Base-by-base conservation (phyloP, 2,113 vertebrate genomes). In the Oophaga pumilio region DNA sequence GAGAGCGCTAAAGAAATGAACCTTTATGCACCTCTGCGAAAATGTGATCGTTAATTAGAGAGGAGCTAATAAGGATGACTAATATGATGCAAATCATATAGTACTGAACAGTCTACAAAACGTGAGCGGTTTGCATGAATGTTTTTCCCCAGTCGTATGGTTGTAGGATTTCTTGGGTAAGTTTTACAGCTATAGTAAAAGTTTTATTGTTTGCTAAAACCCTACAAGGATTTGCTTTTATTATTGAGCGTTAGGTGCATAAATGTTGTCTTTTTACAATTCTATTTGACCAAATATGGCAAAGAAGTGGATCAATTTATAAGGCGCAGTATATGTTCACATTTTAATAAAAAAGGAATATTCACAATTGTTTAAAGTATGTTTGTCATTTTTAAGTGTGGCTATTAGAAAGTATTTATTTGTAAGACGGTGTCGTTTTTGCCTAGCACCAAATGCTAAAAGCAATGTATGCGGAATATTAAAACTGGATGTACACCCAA, bases 1-100 rank as follows among this genome's bases (percentile, higher is more conserved):
- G n/a, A 87, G 69, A 64, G 57, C 76, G 86, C 64, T 82, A 82
- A 82, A 83, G 79, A 83, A 82, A 76, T 87, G 86, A 81, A 87
- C 86, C 43, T 74, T 87, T 76, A 82, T 87, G 79, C 20, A 82
- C 78, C 86, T 76, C 59, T 64, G 79, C n/a, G 71, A 50, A 82
- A 83, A 83, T 28, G 50, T 69, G 57, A 81, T 74, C 26, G 28
- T 87, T 87, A 87, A 87, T 87, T 87, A 87, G 69, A 56, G 79
- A 60, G 59, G 68, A 87, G 69, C 71, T 83, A 82, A 74, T 87
- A 64, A 33, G 69, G 57, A 87, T 71, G 26, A 87, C 80, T 87
- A 76, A 82, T 83, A 87, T 87, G 71, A 87, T 87, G 80, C 71
- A 82, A 76, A 62, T 87, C n/a, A 82, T 82, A 43, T 22, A 64